A percentile compares a stretch with the other conserved stretches of the same genome.
Evolutionary conservation across 2,797 vertebrate species (phyloP).

Genomic region (Rhodeus uyekii): DNA sequence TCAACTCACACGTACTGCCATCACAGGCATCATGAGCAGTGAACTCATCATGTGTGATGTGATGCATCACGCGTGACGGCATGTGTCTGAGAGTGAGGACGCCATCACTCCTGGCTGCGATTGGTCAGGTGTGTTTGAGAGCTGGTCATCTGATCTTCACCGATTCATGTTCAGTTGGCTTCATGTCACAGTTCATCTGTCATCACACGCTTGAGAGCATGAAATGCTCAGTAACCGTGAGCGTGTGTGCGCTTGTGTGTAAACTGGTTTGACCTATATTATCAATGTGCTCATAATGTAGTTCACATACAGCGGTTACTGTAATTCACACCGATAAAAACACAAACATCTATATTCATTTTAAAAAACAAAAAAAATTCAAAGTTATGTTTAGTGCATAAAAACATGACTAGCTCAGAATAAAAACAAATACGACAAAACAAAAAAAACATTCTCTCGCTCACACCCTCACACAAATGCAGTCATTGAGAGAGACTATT

Average conservation of each 20-base stretch:
- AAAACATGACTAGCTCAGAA: background rate
- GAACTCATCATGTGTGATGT: too few relatives aligned
- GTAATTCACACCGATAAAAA: background rate
- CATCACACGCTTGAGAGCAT: background rate
- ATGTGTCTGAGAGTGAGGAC: too few relatives aligned
- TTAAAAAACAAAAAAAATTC: too few relatives aligned
- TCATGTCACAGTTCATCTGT: background rate
- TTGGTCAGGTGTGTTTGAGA: background rate
- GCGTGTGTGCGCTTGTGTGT: background rate
- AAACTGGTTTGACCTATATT: background rate
- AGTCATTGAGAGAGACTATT: too few relatives aligned
- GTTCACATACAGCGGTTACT: background rate
- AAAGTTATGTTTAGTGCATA: too few relatives aligned
- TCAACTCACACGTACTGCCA: too few relatives aligned
- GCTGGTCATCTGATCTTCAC: background rate
- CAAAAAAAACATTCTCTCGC: too few relatives aligned
- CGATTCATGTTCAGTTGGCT: background rate
- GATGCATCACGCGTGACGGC: too few relatives aligned
- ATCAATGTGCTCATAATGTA: background rate
- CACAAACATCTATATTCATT: too few relatives aligned
- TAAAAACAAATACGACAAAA: background rate
- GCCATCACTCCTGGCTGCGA: too few relatives aligned
- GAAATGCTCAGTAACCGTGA: background rate
- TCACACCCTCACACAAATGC: too few relatives aligned
- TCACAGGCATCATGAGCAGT: too few relatives aligned